Evolutionary conservation across 2,888 invertebrate species (phyloP).

Genomic region (Phortica magna): DNA sequence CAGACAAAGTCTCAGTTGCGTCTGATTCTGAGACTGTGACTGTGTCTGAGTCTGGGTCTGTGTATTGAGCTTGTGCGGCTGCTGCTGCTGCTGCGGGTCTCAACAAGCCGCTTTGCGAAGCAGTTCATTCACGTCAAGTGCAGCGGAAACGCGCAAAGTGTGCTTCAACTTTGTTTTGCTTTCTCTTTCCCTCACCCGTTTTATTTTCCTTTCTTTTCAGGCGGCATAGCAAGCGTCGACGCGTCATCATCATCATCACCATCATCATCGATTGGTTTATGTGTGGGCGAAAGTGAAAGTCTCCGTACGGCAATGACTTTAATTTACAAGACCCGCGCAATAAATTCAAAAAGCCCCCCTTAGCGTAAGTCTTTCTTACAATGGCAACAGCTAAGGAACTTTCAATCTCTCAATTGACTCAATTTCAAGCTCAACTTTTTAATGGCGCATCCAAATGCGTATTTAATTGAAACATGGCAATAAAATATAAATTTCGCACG

Average conservation of each 20-base stretch:
- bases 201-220: neutral
- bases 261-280: neutral
- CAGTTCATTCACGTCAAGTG: constrained; percentile 9
- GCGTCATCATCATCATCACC: neutral
- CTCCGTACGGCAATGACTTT: neutral
- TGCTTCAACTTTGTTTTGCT: neutral
- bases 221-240: neutral
- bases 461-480: constrained; percentile 12
- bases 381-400: neutral
- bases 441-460: constrained; percentile 3
- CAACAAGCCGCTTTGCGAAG: neutral
- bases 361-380: too few species aligned
- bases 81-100: neutral
- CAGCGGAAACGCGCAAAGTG: constrained; percentile 24
- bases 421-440: neutral
- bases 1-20: constrained; percentile 4
- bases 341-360: neutral
- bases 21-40: neutral
- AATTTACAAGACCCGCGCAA: neutral
- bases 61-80: neutral
- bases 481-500: constrained; percentile 2
- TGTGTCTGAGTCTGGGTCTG: constrained; percentile 10
- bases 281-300: constrained; percentile 15
- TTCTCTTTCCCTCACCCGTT: too few species aligned
- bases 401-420: neutral